Percentiles rank a stretch among this genome's conserved stretches.
These are phyloP conservation scores for Thymallus thymallus DNA, from an alignment of 2,113 vertebrate genomes.

Conservation along the genomic window DNA sequence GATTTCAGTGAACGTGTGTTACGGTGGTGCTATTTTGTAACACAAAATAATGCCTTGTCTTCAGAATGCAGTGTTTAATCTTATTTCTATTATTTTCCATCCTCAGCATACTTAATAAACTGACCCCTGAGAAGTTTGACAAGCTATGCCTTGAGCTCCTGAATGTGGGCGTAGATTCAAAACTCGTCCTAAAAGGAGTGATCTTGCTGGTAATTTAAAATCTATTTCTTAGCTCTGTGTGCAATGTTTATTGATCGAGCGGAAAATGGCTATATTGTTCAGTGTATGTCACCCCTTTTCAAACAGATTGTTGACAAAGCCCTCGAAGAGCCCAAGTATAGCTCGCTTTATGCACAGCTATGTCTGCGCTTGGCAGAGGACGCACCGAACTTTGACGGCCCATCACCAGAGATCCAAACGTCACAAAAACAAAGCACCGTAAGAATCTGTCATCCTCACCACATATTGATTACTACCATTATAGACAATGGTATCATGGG, in stretches of 20 bases:
- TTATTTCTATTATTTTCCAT: not conserved
- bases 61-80: not conserved
- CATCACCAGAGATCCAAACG: slow-evolving; percentile 95
- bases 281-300: not conserved
- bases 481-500: not conserved
- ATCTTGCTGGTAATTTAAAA: slow-evolving; percentile 93
- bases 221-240: not conserved
- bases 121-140: slow-evolving; percentile 99
- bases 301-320: slow-evolving; percentile 99
- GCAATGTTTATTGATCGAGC: too few species aligned
- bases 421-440: slow-evolving; percentile 99
- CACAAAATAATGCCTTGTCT: not conserved
- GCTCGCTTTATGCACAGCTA: slow-evolving; percentile 99
- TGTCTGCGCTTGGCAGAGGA: slow-evolving; percentile 99
- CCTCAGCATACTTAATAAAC: slow-evolving; percentile 98
- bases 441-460: slow-evolving; percentile 48
- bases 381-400: slow-evolving; percentile 99
- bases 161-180: slow-evolving; percentile 99
- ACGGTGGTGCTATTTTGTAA: not conserved
- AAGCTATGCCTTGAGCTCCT: slow-evolving; percentile 99
- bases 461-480: not conserved
- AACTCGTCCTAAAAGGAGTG: slow-evolving; percentile 99
- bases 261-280: too few species aligned
- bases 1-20: too few species aligned
- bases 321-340: slow-evolving; percentile 99